phyloP scores from a whole-genome alignment of 1,140 invertebrate species.

The Bilobella aurantiaca region DNA sequence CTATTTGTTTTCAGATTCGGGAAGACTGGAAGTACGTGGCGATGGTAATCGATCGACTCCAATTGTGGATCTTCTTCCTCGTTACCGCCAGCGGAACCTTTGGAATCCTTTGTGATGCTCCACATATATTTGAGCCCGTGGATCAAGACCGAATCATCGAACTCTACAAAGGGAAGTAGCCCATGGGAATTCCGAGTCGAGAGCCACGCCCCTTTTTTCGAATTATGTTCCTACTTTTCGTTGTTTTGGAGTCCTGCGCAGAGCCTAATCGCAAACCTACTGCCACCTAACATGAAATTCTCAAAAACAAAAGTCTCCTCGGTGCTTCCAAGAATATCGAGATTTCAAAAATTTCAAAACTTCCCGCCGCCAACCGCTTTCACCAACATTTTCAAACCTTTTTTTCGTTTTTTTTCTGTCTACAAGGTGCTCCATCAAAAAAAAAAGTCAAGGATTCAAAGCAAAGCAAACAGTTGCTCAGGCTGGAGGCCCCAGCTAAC shows the following conservation, averaged over 20 bases:
- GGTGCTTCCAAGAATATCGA: too few relatives aligned
- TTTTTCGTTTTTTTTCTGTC: too few relatives aligned
- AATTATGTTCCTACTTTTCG: not conserved
- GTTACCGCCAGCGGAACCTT: conserved; percentile 87
- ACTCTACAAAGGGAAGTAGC: conserved; percentile 81
- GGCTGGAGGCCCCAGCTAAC: too few relatives aligned
- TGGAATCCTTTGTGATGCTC: conserved; percentile 96
- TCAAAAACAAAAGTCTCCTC: too few relatives aligned
- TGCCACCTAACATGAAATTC: too few relatives aligned
- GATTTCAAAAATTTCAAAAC: too few relatives aligned
- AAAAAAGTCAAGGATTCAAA: not conserved
- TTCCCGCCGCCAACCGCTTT: too few relatives aligned
- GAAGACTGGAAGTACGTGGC: conserved; percentile 99
- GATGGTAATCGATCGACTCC: conserved; percentile 95
- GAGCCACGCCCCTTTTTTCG: too few relatives aligned
- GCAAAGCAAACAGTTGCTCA: not conserved
- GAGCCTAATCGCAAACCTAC: too few relatives aligned
- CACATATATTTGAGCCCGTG: conserved; percentile 97
- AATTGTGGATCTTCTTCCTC: conserved; percentile 93
- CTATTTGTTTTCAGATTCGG: conserved; percentile 58
- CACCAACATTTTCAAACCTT: too few relatives aligned
- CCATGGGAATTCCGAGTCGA: not conserved
- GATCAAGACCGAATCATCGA: conserved; percentile 94
- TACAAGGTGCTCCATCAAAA: not conserved
- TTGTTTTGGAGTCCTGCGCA: too few relatives aligned